A percentile compares a stretch with the other conserved stretches of the same genome.
These are phyloP conservation scores for Xylota sylvarum DNA, from an alignment of 2,888 invertebrate genomes.

Conservation along the genomic window DNA sequence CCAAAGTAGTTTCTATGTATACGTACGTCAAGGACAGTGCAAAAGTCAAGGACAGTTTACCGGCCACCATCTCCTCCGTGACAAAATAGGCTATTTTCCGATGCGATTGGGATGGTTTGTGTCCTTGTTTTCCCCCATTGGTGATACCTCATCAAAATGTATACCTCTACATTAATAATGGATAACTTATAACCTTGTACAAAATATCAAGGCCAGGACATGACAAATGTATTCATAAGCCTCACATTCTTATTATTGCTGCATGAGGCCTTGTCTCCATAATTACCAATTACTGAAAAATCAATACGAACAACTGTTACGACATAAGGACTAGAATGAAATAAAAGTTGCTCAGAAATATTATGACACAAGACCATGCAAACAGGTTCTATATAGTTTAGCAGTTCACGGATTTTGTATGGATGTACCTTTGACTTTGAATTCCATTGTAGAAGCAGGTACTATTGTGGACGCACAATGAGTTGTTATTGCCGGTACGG, in stretches of 20 bases:
- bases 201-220: background rate
- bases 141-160: no score
- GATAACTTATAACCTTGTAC: background rate
- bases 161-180: background rate
- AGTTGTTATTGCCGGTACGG: constrained; percentile 2
- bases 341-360: background rate
- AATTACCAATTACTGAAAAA: background rate
- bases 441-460: background rate
- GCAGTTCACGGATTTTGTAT: constrained; percentile 5
- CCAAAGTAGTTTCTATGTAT: no score
- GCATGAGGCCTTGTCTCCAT: background rate
- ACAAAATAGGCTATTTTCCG: no score
- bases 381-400: constrained; percentile 21
- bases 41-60: no score
- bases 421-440: background rate
- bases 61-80: no score
- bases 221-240: background rate
- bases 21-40: no score
- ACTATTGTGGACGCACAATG: no score
- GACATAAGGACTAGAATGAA: constrained; percentile 11
- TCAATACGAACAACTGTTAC: constrained; percentile 10
- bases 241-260: background rate
- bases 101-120: no score
- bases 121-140: no score
- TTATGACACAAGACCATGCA: constrained; percentile 2